Percentiles rank a stretch among this genome's conserved stretches.
phyloP scores from a whole-genome alignment of 2,113 vertebrate species.

The Physeter macrocephalus region DNA sequence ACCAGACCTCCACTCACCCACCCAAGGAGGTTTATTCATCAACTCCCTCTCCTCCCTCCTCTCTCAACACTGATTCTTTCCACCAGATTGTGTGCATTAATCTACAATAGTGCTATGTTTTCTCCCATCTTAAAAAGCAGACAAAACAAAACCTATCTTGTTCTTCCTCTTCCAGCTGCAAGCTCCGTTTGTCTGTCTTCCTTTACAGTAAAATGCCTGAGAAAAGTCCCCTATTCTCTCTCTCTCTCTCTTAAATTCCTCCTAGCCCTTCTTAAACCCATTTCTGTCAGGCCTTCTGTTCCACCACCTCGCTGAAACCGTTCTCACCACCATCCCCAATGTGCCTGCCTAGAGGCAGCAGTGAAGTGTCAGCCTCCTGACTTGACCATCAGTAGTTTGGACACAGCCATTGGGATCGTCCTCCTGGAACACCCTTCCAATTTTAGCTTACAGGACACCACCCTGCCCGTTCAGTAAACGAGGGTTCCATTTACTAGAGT shows the following conservation, averaged over 20 bases:
- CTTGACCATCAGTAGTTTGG: accelerated
- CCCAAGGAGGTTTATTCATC: too few relatives aligned
- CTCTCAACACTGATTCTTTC: neutral
- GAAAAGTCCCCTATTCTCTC: neutral
- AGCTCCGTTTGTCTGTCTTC: neutral
- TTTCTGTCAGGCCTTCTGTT: neutral
- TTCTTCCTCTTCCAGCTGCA: neutral
- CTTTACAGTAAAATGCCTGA: neutral
- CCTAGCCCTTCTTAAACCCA: neutral
- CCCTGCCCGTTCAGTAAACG: neutral
- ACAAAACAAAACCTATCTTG: neutral
- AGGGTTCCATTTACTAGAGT: neutral
- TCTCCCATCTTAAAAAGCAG: neutral
- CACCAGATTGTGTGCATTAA: too few relatives aligned
- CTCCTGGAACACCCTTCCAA: neutral
- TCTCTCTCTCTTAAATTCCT: neutral
- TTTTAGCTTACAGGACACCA: neutral
- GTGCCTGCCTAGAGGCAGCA: neutral
- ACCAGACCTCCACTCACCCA: accelerated
- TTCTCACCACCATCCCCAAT: neutral
- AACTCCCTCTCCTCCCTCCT: neutral
- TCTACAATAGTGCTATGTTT: too few relatives aligned
- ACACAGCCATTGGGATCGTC: neutral
- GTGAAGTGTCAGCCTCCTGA: neutral
- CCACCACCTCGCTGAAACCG: neutral